phyloP scores from a whole-genome alignment of 2,888 invertebrate species.

The Macropis europaea region DNA sequence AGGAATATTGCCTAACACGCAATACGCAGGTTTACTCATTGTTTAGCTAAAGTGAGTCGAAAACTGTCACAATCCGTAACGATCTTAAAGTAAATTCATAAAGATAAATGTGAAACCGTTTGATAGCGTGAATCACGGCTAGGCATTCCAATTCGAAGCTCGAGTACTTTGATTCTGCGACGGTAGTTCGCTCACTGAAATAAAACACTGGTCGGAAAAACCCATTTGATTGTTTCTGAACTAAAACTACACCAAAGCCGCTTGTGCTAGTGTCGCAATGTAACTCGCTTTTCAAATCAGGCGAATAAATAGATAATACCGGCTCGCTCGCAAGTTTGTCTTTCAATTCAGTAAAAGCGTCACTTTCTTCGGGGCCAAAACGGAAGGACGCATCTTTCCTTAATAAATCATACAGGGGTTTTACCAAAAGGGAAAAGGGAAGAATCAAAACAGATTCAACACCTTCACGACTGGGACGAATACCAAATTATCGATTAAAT shows the following conservation, averaged over 20 bases:
- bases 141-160: background rate
- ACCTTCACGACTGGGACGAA: too few relatives aligned
- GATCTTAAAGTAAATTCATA: background rate
- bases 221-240: background rate
- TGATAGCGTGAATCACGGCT: background rate
- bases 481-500: too few relatives aligned
- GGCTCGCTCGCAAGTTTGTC: background rate
- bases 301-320: background rate
- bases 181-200: background rate
- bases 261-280: background rate
- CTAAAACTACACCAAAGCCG: background rate
- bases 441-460: too few relatives aligned
- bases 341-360: too few relatives aligned
- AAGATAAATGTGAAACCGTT: background rate
- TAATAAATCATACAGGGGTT: too few relatives aligned
- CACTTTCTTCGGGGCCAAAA: too few relatives aligned
- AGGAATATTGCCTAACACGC: background rate
- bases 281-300: background rate
- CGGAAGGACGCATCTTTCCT: too few relatives aligned
- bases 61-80: conserved; percentile 5
- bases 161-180: background rate
- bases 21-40: background rate
- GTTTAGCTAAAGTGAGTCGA: background rate
- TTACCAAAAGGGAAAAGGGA: too few relatives aligned
- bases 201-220: background rate